Percentiles rank a stretch among this genome's conserved stretches.
Conservation (phyloP, 2,888 invertebrate genomes). For the Dorcus parallelipipedus region DNA sequence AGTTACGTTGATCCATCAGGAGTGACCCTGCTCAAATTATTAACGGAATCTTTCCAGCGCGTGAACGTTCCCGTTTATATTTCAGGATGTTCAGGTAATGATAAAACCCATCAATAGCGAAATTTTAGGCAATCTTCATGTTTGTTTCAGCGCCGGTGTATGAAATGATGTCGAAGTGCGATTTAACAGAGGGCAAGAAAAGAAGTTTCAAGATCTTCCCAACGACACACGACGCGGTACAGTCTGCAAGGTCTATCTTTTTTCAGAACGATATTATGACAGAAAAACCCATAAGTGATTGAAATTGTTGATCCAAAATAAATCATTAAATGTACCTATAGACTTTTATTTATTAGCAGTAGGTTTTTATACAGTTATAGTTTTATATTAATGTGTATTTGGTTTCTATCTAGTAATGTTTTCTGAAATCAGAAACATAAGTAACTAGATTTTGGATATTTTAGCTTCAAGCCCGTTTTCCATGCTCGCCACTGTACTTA, state of each 20-base stretch:
- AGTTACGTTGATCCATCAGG: slow-evolving; percentile 65
- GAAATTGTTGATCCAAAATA: too few relatives aligned
- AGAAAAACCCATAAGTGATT: too few relatives aligned
- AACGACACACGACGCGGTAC: slow-evolving; percentile 63
- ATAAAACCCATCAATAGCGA: neutral
- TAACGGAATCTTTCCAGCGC: slow-evolving; percentile 53
- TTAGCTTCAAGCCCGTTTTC: too few relatives aligned
- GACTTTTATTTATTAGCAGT: too few relatives aligned
- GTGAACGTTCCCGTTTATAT: slow-evolving; percentile 55
- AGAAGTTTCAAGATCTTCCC: slow-evolving; percentile 55
- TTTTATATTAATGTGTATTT: too few relatives aligned
- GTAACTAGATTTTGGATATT: too few relatives aligned
- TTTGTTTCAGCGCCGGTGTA: slow-evolving; percentile 58
- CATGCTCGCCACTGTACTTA: too few relatives aligned
- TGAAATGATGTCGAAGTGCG: slow-evolving; percentile 62
- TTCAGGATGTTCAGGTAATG: slow-evolving; percentile 53
- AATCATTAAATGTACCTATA: too few relatives aligned
- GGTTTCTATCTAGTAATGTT: too few relatives aligned
- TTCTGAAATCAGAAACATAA: too few relatives aligned
- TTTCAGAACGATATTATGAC: too few relatives aligned
- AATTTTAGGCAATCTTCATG: neutral
- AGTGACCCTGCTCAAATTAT: slow-evolving; percentile 53
- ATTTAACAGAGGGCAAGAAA: slow-evolving; percentile 53
- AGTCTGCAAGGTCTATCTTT: slow-evolving; percentile 47
- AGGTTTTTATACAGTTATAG: too few relatives aligned